Conservation (phyloP, 64 coral and sea anemone species). For the Trachythela sp. region DNA sequence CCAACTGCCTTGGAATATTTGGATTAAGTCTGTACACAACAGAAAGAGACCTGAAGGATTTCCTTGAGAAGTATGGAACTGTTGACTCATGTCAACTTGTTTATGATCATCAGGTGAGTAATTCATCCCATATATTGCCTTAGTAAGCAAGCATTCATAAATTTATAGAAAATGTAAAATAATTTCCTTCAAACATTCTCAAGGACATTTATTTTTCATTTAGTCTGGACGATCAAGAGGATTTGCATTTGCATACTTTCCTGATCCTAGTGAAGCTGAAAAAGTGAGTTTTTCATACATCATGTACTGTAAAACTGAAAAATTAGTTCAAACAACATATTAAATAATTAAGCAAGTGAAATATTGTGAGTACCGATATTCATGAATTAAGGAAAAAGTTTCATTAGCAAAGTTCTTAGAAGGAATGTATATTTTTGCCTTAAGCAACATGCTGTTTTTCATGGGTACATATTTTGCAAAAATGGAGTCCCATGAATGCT, state of each 20-base stretch:
- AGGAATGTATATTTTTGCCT: no score
- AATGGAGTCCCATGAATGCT: no score
- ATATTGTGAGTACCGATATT: no score
- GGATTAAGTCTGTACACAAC: slow-evolving; percentile 96
- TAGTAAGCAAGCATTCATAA: no score
- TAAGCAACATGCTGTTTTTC: no score
- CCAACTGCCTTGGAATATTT: slow-evolving; percentile 87
- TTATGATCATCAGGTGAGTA: slow-evolving; percentile 90
- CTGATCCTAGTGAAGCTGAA: slow-evolving; percentile 59
- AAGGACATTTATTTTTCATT: background rate
- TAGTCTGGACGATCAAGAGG: slow-evolving; percentile 94
- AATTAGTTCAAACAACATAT: no score
- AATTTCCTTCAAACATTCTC: no score
- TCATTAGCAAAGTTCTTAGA: no score
- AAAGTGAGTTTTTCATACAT: slow-evolving; percentile 51
- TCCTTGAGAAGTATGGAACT: slow-evolving; percentile 95
- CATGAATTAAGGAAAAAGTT: no score
- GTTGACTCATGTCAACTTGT: slow-evolving; percentile 90
- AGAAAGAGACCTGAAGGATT: slow-evolving; percentile 76
- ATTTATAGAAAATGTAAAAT: no score
- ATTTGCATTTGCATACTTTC: slow-evolving; percentile 98
- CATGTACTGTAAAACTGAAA: background rate
- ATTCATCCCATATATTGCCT: background rate
- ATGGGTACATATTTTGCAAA: no score
- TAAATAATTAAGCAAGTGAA: no score